Evolutionary conservation across 2,113 vertebrate genomes (phyloP), one percentile per base, ranked within the genome.

Genomic region (Numida meleagris): DNA sequence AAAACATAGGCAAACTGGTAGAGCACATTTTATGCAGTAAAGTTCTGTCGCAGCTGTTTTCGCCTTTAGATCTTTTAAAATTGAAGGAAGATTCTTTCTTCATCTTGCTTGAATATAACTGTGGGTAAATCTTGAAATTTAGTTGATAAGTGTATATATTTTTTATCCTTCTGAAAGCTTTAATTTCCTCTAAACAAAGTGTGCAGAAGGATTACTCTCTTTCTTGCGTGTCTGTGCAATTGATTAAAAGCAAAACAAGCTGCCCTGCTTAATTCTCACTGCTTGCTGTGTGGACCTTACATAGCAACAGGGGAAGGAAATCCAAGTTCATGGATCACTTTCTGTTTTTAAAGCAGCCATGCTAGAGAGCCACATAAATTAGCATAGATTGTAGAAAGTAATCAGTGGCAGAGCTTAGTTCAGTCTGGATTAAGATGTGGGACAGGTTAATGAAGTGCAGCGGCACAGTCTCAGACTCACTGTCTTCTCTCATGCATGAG

Each of bases 211-310:
- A 84, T 92, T 90, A 71, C 72, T 82, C 14, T 82, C 70, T 82
- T 40, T 86, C 62, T 36, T 68, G 6, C 3, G 0, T 72, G 77
- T 21, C 66, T 3, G 48, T 68, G 43, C 65, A 65, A 45, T 72
- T 76, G 90, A 89, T 89, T 92, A 82, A 93, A 86, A 63, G 46
- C 63, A n/a, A 92, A 89, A 53, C 58, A 76, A 75, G 42, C 24
- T 70, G 66, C 67, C 71, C 57, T 82, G 55, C 75, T 76, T 58
- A 46, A 43, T 80, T 82, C 18, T 40, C 8, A 77, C 43, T 50
- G 31, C 36, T 84, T 78, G 68, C 74, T 82, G 1, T 20, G 24
- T 57, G 38, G 81, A 42, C 34, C 45, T 66, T 82, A 74, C 48
- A 58, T 34, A 61, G 46, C 43, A 79, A 50, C 33, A n/a, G 62